Evolutionary conservation across 2,113 vertebrate genomes (phyloP).

Genomic region (Dromiciops gliroides): DNA sequence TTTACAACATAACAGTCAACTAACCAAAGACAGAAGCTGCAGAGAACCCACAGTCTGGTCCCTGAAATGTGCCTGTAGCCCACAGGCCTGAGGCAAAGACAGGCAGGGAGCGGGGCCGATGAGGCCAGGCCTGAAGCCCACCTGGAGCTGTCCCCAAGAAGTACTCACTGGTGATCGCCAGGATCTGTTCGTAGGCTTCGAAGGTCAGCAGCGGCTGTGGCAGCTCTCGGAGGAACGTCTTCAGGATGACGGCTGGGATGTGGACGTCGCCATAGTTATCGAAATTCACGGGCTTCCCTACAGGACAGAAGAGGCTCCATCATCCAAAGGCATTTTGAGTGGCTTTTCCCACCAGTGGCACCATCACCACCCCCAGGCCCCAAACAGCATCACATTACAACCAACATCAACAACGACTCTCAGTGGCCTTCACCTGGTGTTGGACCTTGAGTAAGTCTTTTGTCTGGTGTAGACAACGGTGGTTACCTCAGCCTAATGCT

Average conservation of each 20-base stretch:
- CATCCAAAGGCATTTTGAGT: too few relatives aligned
- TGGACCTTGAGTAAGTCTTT: not conserved
- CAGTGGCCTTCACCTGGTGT: not conserved
- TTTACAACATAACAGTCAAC: too few relatives aligned
- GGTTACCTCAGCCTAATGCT: not conserved
- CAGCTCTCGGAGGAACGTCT: constrained; percentile 91
- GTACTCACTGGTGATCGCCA: constrained; percentile 87
- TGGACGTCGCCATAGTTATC: constrained; percentile 86
- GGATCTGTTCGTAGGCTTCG: constrained; percentile 84
- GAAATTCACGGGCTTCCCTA: constrained; percentile 90
- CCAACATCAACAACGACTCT: not conserved
- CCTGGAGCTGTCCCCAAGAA: accelerated
- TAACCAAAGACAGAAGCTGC: not conserved
- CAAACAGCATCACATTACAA: not conserved
- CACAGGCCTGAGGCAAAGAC: accelerated
- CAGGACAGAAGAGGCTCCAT: not conserved
- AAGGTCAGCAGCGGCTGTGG: constrained; percentile 91
- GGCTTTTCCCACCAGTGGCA: too few relatives aligned
- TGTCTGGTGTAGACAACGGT: not conserved
- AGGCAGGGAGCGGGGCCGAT: too few relatives aligned
- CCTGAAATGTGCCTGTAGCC: accelerated
- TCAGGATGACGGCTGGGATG: constrained; percentile 89
- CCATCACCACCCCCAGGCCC: too few relatives aligned
- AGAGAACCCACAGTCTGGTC: not conserved
- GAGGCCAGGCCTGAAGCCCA: not conserved